Conservation (phyloP, 2,797 vertebrate species). For the Nyctalus aviator region DNA sequence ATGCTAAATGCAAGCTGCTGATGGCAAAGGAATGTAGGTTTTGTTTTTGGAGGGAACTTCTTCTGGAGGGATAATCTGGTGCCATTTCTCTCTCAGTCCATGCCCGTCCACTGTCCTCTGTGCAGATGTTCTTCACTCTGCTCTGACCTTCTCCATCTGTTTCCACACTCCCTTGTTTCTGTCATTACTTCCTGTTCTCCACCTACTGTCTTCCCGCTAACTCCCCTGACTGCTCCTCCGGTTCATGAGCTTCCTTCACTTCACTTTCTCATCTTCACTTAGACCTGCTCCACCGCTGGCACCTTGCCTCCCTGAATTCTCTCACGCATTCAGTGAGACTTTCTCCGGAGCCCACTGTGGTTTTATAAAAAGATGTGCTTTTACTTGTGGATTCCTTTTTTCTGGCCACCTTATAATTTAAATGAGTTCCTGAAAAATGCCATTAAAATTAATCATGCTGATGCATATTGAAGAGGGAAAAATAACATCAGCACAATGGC, state of each 20-base stretch:
- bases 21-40: neutral
- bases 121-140: neutral
- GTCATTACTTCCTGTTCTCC: neutral
- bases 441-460: slow-evolving; percentile 48
- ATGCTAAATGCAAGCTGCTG: neutral
- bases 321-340: neutral
- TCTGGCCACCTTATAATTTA: neutral
- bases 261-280: neutral
- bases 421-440: slow-evolving; percentile 6
- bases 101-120: neutral
- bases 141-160: neutral
- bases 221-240: neutral
- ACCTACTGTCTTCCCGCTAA: neutral
- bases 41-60: neutral
- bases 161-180: neutral
- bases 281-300: neutral
- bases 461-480: neutral
- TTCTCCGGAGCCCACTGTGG: neutral
- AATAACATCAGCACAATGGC: slow-evolving; percentile 9
- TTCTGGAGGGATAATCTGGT: neutral
- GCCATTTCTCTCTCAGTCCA: neutral
- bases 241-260: neutral
- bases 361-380: slow-evolving; percentile 15
- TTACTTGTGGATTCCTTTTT: slow-evolving; percentile 3
- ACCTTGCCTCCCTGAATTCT: neutral